A percentile compares a stretch with the other conserved stretches of the same genome.
Evolutionary conservation across 2,113 vertebrate genomes (phyloP).

Genomic region (Sialia sialis): DNA sequence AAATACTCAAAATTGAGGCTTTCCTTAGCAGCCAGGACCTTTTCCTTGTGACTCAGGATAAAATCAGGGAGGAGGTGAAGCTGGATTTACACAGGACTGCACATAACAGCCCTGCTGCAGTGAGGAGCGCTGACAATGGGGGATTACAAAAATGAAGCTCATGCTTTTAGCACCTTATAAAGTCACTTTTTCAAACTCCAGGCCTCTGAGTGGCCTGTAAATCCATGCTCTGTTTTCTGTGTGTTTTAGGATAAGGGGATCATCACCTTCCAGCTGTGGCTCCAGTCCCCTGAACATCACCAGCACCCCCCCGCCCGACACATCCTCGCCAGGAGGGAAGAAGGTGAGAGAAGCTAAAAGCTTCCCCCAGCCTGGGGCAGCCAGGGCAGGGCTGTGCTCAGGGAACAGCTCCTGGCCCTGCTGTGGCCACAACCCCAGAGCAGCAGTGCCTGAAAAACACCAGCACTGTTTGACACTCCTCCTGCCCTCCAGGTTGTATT

Average conservation of each 20-base stretch:
- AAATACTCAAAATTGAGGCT: not conserved
- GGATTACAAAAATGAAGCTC: not conserved
- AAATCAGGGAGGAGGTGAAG: not conserved
- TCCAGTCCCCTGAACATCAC: conserved; percentile 96
- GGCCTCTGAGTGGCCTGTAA: not conserved
- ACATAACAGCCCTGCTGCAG: not conserved
- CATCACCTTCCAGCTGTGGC: conserved; percentile 95
- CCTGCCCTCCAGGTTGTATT: not conserved
- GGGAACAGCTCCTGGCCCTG: not conserved
- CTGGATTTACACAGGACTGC: not conserved
- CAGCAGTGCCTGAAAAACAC: not conserved
- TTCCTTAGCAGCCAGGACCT: not conserved
- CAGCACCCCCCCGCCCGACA: conserved; percentile 93
- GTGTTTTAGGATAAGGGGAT: conserved; percentile 87
- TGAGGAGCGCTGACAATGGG: not conserved
- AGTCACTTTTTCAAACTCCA: not conserved
- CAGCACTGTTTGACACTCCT: not conserved
- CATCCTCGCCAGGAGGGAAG: conserved; percentile 92
- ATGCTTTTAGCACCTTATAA: not conserved
- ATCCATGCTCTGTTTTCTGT: not conserved
- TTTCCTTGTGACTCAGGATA: not conserved
- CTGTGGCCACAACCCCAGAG: not conserved
- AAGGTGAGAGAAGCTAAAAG: conserved; percentile 73
- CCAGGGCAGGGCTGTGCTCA: not conserved
- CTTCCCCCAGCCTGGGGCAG: not conserved